Conservation (phyloP, 1,140 invertebrate genomes). For the Tribolium madens region DNA sequence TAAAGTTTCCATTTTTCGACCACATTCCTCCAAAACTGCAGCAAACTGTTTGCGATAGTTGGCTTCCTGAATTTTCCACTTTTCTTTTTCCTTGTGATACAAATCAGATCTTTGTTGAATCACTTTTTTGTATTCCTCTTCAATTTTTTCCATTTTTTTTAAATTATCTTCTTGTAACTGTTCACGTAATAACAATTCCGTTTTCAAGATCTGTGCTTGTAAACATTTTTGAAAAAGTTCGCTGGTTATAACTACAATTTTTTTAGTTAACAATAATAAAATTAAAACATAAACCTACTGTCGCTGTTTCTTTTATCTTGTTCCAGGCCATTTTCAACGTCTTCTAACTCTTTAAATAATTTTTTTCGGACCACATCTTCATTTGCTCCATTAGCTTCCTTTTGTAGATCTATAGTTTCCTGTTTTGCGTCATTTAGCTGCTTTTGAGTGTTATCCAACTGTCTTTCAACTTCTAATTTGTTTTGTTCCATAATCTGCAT, state of each 20-base stretch:
- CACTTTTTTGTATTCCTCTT: constrained; percentile 14
- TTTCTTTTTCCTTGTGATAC: constrained; percentile 28
- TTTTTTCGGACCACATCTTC: constrained; percentile 13
- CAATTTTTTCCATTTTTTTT: constrained; percentile 23
- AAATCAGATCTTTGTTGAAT: background rate
- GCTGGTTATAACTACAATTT: background rate
- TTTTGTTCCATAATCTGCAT: constrained; percentile 3
- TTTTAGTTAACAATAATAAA: background rate
- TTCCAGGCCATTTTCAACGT: background rate
- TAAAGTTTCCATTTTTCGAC: constrained; percentile 20
- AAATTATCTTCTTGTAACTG: constrained; percentile 14
- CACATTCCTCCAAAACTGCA: constrained; percentile 20
- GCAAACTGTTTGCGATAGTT: constrained; percentile 30
- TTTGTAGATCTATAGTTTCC: constrained; percentile 11
- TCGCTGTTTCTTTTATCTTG: constrained; percentile 22
- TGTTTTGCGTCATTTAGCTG: constrained; percentile 17
- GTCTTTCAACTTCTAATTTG: constrained; percentile 7
- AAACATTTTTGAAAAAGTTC: constrained; percentile 25
- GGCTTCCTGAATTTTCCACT: constrained; percentile 24
- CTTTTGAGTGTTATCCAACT: constrained; percentile 19
- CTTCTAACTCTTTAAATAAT: constrained; percentile 12
- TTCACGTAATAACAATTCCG: constrained; percentile 17
- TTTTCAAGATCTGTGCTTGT: constrained; percentile 26
- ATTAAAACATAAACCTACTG: background rate
- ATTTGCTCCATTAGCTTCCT: background rate